Base-by-base conservation (phyloP, 2,888 invertebrate species). In the Busseola fusca region DNA sequence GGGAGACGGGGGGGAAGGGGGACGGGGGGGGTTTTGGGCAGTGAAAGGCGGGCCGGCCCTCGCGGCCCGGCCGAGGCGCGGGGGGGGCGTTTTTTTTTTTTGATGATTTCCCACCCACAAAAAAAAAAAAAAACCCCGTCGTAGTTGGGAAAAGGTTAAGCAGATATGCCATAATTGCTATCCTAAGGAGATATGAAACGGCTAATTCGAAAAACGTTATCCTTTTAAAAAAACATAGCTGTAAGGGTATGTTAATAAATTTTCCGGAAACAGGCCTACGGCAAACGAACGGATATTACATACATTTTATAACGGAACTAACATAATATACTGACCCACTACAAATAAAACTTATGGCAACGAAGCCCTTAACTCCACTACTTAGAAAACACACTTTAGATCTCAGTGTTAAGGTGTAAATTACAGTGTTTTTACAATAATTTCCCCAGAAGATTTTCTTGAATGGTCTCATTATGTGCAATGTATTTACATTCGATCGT, bases 391-490 rank as follows among this genome's bases (percentile, higher is more conserved):
- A 25, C 14, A 77, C 85, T 76, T 62, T 84, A 78, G 34, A 0
- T 0, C n/a, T 1, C 1, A n/a, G 67, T 18, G 25, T 64, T 84
- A 87, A 80, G 80, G 84, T 75, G 58, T 57, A 81, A 82, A 79
- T 78, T 84, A 65, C 77, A 58, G 58, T 78, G 34, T 16, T 50
- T 30, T 27, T 69, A 72, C 78, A 72, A 80, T 79, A 85, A 86
- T 87, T 84, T 87, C 80, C 83, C 79, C 63, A 84, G 84, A 82
- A 80, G 81, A 89, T 87, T 88, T 88, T 86, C 87, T 86, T 83
- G 74, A 80, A 83, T 75, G 81, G 73, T 83, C 83, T 86, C 84
- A 87, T 89, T 86, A 87, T 81, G 75, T 76, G 81, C 69, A 60
- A 71, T 78, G 65, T 78, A 54, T n/a, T n/a, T n/a, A n/a, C n/a